A percentile compares a stretch with the other conserved stretches of the same genome.
These are phyloP conservation scores for Lagocephalus sceleratus DNA, from an alignment of 2,797 vertebrate species.

Conservation along the genomic window DNA sequence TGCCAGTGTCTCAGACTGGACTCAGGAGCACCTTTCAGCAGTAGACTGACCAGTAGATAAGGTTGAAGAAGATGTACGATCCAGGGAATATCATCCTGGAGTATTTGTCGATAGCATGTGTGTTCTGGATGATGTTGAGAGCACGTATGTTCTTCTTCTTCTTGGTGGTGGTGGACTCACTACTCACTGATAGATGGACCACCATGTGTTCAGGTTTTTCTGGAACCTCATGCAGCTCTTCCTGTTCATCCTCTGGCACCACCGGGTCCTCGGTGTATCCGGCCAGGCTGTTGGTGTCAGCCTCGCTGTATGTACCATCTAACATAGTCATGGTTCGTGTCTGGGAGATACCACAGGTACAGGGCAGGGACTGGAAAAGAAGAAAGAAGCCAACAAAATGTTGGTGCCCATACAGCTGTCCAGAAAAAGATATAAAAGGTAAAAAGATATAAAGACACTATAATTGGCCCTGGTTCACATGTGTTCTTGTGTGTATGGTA, in stretches of 20 bases:
- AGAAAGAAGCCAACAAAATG: not conserved
- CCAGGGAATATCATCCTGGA: constrained; percentile 95
- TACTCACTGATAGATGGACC: constrained; percentile 87
- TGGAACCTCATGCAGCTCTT: constrained; percentile 75
- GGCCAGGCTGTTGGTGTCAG: constrained; percentile 90
- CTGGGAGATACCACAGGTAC: constrained; percentile 86
- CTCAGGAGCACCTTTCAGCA: constrained; percentile 69
- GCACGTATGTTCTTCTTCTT: constrained; percentile 83
- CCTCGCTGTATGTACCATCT: constrained; percentile 90
- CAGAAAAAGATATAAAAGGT: too few species aligned
- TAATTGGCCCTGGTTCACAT: too few species aligned
- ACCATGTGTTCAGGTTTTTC: constrained; percentile 88
- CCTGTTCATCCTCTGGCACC: constrained; percentile 78
- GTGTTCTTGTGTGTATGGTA: too few species aligned
- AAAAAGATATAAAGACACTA: too few species aligned
- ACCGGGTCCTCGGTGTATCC: constrained; percentile 86
- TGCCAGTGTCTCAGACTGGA: not conserved
- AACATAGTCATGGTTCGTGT: constrained; percentile 87
- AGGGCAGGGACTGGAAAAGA: constrained; percentile 74
- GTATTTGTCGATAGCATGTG: constrained; percentile 93
- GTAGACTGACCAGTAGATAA: constrained; percentile 97
- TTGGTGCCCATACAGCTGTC: too few species aligned
- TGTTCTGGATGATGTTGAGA: constrained; percentile 89
- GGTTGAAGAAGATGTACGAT: constrained; percentile 94
- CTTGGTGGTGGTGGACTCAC: constrained; percentile 81